These are phyloP conservation scores for Nanorana parkeri DNA, from an alignment of 2,113 vertebrate species.

Conservation along the genomic window DNA sequence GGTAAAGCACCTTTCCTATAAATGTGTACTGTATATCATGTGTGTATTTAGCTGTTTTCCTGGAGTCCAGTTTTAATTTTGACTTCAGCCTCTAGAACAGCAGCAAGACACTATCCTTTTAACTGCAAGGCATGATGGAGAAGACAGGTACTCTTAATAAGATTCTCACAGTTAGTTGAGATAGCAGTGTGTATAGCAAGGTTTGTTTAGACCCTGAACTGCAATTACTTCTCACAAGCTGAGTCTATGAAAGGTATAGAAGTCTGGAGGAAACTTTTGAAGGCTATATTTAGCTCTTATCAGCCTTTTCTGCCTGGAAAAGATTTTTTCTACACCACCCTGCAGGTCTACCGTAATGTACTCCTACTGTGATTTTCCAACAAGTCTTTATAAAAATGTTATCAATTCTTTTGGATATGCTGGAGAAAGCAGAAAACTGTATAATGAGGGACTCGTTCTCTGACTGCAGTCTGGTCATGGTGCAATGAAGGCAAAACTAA, in stretches of 20 bases:
- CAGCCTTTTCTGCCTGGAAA: not conserved
- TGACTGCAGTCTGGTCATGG: not conserved
- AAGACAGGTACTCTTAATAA: too few relatives aligned
- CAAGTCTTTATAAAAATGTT: not conserved
- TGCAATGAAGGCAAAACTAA: not conserved
- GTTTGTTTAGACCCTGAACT: too few relatives aligned
- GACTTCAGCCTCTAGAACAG: too few relatives aligned
- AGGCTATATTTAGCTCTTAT: conserved; percentile 12
- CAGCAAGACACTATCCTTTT: too few relatives aligned
- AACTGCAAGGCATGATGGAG: too few relatives aligned
- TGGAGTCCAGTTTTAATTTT: too few relatives aligned
- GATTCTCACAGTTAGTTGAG: too few relatives aligned
- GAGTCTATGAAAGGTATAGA: not conserved
- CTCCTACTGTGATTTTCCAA: conserved; percentile 7
- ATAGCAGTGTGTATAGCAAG: too few relatives aligned
- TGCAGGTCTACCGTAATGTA: not conserved
- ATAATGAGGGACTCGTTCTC: not conserved
- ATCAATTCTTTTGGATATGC: conserved; percentile 1
- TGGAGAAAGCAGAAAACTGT: not conserved
- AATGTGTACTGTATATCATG: too few relatives aligned
- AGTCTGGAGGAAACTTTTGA: not conserved
- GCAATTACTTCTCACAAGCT: too few relatives aligned
- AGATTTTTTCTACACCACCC: not conserved
- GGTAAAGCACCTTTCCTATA: too few relatives aligned
- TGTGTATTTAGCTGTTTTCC: too few relatives aligned